Conservation (phyloP, 2,888 invertebrate species). For the Mycalesis mineus region DNA sequence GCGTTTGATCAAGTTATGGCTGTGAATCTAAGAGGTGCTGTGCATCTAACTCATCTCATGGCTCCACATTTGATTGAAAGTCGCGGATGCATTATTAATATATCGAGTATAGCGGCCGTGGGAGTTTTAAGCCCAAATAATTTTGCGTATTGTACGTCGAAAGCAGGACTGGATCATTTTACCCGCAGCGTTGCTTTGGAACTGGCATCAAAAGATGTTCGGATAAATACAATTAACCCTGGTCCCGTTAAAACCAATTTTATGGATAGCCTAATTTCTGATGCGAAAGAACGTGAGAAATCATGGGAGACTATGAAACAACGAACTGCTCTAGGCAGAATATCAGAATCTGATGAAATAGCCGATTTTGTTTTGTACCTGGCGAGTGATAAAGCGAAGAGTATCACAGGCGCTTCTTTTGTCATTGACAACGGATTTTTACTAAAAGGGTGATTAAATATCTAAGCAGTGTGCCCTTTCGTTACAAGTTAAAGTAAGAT, state of each 20-base stretch:
- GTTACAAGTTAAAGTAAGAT: too few species aligned
- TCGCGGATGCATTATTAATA: constrained; percentile 38
- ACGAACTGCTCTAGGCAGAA: constrained; percentile 24
- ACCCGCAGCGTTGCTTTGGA: constrained; percentile 84
- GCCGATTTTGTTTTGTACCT: constrained; percentile 38
- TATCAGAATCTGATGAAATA: constrained; percentile 34
- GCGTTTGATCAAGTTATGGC: neutral
- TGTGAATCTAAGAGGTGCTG: constrained; percentile 37
- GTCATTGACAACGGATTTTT: constrained; percentile 21
- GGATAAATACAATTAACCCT: constrained; percentile 83
- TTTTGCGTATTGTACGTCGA: constrained; percentile 27
- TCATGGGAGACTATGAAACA: constrained; percentile 3
- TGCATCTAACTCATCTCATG: too few species aligned
- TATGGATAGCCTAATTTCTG: neutral
- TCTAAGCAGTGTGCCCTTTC: too few species aligned
- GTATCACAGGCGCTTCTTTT: constrained; percentile 36
- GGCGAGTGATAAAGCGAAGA: constrained; percentile 34
- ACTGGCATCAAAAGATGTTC: constrained; percentile 73
- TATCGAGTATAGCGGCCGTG: constrained; percentile 31
- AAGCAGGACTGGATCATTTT: constrained; percentile 81
- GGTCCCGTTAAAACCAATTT: constrained; percentile 27
- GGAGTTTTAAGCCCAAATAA: neutral
- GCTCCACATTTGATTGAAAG: constrained; percentile 26
- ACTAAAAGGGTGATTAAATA: constrained; percentile 10
- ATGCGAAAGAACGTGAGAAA: neutral